These are phyloP conservation scores for Steatocranus sp. DNA, from an alignment of 2,797 vertebrate genomes.

Conservation along the genomic window DNA sequence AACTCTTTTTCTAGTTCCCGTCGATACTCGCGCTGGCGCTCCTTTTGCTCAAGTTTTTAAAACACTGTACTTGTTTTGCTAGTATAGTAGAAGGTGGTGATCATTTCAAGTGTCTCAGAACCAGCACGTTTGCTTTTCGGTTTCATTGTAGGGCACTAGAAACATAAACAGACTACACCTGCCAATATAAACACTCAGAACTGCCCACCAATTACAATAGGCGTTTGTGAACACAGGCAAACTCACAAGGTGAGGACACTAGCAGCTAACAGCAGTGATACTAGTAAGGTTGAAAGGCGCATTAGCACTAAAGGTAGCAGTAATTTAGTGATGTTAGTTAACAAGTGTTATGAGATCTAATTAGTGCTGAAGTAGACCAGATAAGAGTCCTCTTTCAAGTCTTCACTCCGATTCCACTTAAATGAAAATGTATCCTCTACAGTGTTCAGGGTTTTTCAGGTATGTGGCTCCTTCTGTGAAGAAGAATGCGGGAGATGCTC, in stretches of 20 bases:
- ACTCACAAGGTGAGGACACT: not conserved
- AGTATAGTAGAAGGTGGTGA: not conserved
- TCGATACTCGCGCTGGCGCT: not conserved
- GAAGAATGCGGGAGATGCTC: not conserved
- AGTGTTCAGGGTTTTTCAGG: not conserved
- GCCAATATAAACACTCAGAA: not conserved
- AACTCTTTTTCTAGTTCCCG: not conserved
- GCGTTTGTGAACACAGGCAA: not conserved
- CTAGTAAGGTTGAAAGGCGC: not conserved
- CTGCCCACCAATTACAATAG: not conserved
- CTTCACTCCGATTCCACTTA: not conserved
- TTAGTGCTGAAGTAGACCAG: slow-evolving; percentile 14
- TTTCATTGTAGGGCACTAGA: not conserved
- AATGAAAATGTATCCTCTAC: not conserved
- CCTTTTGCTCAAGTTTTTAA: not conserved
- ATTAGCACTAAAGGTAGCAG: not conserved
- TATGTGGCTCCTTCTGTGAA: not conserved
- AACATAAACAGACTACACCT: not conserved
- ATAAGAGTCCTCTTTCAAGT: not conserved
- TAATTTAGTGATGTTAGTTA: not conserved
- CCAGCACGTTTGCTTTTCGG: not conserved
- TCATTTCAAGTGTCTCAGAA: not conserved
- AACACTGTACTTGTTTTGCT: not conserved
- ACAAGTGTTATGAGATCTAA: slow-evolving; percentile 5
- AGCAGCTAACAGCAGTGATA: not conserved